Conservation (phyloP, 2,888 invertebrate genomes). For the Calameuta pallipes region DNA sequence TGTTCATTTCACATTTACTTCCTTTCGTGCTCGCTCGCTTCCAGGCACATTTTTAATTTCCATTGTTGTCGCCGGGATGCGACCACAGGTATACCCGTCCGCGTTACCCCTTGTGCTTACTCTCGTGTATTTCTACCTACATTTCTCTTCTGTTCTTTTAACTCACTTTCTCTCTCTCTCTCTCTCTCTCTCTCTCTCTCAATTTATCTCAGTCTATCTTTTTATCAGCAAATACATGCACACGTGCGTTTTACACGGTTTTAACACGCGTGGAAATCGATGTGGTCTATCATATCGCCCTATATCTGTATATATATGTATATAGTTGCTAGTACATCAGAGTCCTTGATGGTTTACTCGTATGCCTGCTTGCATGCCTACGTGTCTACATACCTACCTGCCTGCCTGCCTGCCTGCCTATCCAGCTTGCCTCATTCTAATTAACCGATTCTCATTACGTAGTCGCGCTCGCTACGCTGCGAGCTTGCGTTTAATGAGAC, state of each 20-base stretch:
- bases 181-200: slow-evolving; percentile 15
- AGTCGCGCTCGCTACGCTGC: slow-evolving; percentile 44
- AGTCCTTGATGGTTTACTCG: background rate
- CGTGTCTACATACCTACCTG: background rate
- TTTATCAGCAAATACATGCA: slow-evolving; percentile 9
- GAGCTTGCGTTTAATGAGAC: slow-evolving; percentile 59
- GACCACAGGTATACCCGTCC: slow-evolving; percentile 1
- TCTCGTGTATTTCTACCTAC: background rate
- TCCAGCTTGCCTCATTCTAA: slow-evolving; percentile 48
- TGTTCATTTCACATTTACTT: slow-evolving; percentile 49
- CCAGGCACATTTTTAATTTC: slow-evolving; percentile 54
- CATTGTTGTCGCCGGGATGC: slow-evolving; percentile 39
- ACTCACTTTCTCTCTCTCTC: slow-evolving; percentile 19
- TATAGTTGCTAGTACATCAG: background rate
- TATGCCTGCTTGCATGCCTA: background rate
- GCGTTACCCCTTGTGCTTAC: background rate
- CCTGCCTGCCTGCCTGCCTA: background rate
- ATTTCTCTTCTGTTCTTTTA: slow-evolving; percentile 23
- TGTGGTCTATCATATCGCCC: background rate
- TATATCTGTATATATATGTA: background rate
- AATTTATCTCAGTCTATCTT: background rate
- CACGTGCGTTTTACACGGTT: background rate
- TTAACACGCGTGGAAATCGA: background rate
- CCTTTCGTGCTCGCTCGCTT: slow-evolving; percentile 41
- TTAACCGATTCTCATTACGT: slow-evolving; percentile 63